Evolutionary conservation across 2,113 vertebrate species (phyloP).

Genomic region (Solea solea): DNA sequence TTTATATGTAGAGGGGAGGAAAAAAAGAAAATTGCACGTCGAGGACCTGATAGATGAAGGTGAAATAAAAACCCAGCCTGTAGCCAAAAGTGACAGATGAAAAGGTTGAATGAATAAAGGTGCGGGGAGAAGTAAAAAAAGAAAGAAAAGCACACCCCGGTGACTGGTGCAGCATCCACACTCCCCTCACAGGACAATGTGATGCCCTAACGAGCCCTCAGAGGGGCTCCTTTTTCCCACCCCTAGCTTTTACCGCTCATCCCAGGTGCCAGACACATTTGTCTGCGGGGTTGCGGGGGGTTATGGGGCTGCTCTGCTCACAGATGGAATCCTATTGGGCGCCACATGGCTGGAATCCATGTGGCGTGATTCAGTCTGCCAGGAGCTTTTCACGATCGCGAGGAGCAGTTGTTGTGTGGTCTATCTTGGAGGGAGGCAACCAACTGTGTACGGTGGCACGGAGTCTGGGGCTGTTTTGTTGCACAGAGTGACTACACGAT

Average conservation of each 20-base stretch:
- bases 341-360: conserved; percentile 49
- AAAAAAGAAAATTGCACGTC: conserved; percentile 45
- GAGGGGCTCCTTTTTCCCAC: conserved; percentile 44
- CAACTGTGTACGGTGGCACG: no score
- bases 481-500: no score
- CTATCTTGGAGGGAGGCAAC: neutral
- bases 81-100: conserved; percentile 33
- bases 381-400: neutral
- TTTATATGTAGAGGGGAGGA: conserved; percentile 16
- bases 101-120: conserved; percentile 3
- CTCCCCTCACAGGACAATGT: conserved; percentile 32
- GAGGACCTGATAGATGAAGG: conserved; percentile 55
- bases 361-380: conserved; percentile 27
- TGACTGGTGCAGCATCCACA: conserved; percentile 9
- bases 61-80: conserved; percentile 45
- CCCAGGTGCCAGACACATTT: conserved; percentile 55
- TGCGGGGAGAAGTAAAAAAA: conserved; percentile 1
- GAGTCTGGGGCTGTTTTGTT: no score
- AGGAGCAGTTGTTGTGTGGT: no score
- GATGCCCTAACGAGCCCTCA: conserved; percentile 59
- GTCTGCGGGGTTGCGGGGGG: conserved; percentile 23
- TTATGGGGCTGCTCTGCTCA: conserved; percentile 16
- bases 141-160: conserved; percentile 6
- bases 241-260: conserved; percentile 36
- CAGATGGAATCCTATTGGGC: conserved; percentile 50